Conservation (phyloP, 2,797 vertebrate genomes). For the Danio jaintianensis region DNA sequence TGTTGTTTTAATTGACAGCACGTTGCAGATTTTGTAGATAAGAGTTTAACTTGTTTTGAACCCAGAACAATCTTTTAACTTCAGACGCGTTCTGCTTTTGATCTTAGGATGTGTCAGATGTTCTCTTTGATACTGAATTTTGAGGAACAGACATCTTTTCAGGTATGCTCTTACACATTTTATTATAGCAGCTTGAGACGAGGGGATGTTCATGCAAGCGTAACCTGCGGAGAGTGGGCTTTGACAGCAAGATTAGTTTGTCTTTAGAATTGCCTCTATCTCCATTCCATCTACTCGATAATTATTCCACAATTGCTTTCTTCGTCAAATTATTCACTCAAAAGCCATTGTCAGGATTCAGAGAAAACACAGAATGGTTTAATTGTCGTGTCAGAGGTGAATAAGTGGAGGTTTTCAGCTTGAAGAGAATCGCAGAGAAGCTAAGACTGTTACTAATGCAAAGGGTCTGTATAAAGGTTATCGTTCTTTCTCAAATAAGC, state of each 20-base stretch:
- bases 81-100: conserved; percentile 11
- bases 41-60: conserved; percentile 5
- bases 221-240: conserved; percentile 15
- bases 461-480: conserved; percentile 49
- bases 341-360: neutral
- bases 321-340: conserved; percentile 28
- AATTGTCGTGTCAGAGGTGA: neutral
- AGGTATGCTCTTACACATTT: neutral
- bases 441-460: conserved; percentile 39
- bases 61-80: conserved; percentile 5
- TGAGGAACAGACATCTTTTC: neutral
- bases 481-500: conserved; percentile 43
- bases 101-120: conserved; percentile 15
- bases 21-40: conserved; percentile 1
- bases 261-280: conserved; percentile 10
- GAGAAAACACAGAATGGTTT: conserved; percentile 4
- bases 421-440: neutral
- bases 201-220: neutral
- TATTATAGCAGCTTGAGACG: neutral
- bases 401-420: conserved; percentile 5
- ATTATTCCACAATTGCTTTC: conserved; percentile 22
- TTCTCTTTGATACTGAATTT: neutral
- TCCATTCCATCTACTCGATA: neutral
- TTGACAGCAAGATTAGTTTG: neutral
- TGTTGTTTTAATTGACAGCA: neutral